These are phyloP conservation scores for Onychostruthus taczanowskii DNA, from an alignment of 2,113 vertebrate species.

Conservation along the genomic window DNA sequence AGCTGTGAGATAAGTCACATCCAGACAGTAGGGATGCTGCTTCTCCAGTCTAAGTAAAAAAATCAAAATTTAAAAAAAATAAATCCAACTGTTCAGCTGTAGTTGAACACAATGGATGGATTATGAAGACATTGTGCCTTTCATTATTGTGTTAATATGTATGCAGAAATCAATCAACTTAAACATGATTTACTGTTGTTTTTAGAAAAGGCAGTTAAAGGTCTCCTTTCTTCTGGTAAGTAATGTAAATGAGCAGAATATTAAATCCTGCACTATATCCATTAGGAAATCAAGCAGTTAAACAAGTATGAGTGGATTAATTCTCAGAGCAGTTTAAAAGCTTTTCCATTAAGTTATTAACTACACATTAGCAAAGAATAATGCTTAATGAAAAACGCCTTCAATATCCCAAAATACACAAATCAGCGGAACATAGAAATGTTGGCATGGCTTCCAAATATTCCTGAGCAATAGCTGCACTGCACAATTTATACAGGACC, in stretches of 20 bases:
- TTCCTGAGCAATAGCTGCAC: background rate
- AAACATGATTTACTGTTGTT: slow-evolving; percentile 12
- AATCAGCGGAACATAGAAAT: background rate
- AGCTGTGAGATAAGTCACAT: background rate
- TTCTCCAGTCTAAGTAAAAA: background rate
- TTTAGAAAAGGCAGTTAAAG: slow-evolving; percentile 23
- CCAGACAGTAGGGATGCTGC: background rate
- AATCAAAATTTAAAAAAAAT: background rate
- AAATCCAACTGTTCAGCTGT: background rate
- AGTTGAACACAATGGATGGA: background rate
- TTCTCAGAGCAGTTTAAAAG: slow-evolving; percentile 40
- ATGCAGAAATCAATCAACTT: slow-evolving; percentile 17
- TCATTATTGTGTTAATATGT: slow-evolving; percentile 5
- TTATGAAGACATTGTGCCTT: background rate
- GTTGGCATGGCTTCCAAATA: background rate
- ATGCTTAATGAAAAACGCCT: slow-evolving; percentile 43
- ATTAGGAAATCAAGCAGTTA: slow-evolving; percentile 55
- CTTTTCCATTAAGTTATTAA: slow-evolving; percentile 48
- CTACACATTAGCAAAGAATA: slow-evolving; percentile 31
- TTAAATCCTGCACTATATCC: slow-evolving; percentile 43
- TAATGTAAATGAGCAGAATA: slow-evolving; percentile 30
- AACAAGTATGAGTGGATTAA: slow-evolving; percentile 34
- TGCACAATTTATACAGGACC: background rate
- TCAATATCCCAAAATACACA: slow-evolving; percentile 16
- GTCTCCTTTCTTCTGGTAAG: slow-evolving; percentile 3